These are phyloP conservation scores for Chrysotoxum bicinctum DNA, from an alignment of 2,888 invertebrate species.

Conservation along the genomic window DNA sequence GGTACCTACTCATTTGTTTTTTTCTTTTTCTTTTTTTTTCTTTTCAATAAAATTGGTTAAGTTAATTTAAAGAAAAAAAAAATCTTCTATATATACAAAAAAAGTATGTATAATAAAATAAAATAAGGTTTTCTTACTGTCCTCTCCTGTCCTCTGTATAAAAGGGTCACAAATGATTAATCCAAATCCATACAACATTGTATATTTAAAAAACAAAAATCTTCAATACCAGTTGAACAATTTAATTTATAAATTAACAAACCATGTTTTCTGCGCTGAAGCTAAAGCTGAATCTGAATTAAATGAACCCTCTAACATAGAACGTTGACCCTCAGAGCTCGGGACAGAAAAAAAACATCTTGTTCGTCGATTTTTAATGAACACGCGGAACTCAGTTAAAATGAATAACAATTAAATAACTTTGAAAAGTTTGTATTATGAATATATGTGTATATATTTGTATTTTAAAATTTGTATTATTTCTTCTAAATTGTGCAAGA, in stretches of 20 bases:
- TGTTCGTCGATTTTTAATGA: conserved; percentile 18
- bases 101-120: conserved; percentile 6
- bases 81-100: not conserved
- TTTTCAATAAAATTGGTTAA: not conserved
- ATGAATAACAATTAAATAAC: conserved; percentile 8
- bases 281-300: conserved; percentile 7
- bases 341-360: conserved; percentile 24
- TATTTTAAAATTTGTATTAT: not conserved
- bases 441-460: not conserved
- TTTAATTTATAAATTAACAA: conserved; percentile 36
- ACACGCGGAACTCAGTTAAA: conserved; percentile 29
- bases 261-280: conserved; percentile 54
- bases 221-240: conserved; percentile 26
- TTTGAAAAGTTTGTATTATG: not conserved
- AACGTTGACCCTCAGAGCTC: conserved; percentile 65
- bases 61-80: not conserved
- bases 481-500: conserved; percentile 6
- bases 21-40: not conserved
- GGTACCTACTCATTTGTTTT: not conserved
- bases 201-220: not conserved
- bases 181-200: not conserved
- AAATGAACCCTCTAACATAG: conserved; percentile 63
- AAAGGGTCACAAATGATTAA: not conserved
- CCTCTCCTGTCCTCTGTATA: no score
- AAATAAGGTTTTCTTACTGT: not conserved